Evolutionary conservation across 1,140 invertebrate species (phyloP).

Genomic region (Rhyzopertha dominica): DNA sequence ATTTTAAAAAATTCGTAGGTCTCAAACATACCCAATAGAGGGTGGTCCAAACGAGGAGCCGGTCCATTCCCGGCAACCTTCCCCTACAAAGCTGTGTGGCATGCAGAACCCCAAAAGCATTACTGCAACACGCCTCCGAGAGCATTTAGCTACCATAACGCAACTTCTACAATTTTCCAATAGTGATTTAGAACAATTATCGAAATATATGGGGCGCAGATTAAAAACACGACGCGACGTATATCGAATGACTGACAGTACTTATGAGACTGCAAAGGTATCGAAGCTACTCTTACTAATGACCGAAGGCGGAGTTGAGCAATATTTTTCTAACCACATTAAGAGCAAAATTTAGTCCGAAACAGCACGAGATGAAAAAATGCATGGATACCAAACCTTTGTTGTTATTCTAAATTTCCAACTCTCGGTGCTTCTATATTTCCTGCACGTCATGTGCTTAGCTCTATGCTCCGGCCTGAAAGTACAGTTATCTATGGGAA

Average conservation of each 20-base stretch:
- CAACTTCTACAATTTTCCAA: slow-evolving; percentile 14
- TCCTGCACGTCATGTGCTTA: no score
- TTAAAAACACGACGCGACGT: slow-evolving; percentile 12
- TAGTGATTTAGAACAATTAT: slow-evolving; percentile 15
- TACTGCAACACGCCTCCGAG: slow-evolving; percentile 9
- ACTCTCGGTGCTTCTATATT: no score
- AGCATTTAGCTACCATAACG: slow-evolving; percentile 14
- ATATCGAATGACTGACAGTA: slow-evolving; percentile 12
- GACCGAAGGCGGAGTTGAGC: slow-evolving; percentile 6
- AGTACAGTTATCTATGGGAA: no score
- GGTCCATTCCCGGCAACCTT: no score
- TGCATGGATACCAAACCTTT: neutral
- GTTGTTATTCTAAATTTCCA: no score
- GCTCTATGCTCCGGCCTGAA: no score
- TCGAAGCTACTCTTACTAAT: slow-evolving; percentile 16
- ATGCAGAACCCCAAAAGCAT: slow-evolving; percentile 6
- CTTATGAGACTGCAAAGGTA: slow-evolving; percentile 15
- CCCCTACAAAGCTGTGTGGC: slow-evolving; percentile 1
- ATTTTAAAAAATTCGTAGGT: no score
- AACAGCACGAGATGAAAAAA: no score
- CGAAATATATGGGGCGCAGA: slow-evolving; percentile 11
- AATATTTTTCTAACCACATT: no score
- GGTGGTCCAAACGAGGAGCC: no score
- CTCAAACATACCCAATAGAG: no score
- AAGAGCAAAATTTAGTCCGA: no score